Base-by-base conservation (phyloP, 2,113 vertebrate genomes). In the Myocastor coypus region DNA sequence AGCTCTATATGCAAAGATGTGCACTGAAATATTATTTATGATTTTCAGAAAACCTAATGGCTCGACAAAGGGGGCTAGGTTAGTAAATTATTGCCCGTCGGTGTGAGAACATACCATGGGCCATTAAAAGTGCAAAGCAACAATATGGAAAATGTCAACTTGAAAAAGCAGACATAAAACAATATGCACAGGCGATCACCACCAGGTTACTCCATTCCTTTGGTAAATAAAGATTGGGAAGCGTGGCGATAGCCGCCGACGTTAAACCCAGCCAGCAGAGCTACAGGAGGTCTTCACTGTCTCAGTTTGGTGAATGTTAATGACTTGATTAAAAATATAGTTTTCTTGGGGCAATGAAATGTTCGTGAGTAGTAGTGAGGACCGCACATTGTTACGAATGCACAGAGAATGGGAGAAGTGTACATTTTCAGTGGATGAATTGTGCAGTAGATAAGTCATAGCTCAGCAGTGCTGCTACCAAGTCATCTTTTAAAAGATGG, bases 1-100 rank as follows among this genome's bases (percentile, higher is more conserved):
- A 34, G 63, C 32, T 86, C 91, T 73, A n/a, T 80, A 66, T 68
- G 91, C 82, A 91, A 75, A 88, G 82, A 91, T 83, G 59, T 83
- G 88, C 32, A 3, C n/a, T 84, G 66, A 30, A 68, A 91, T 8
- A 42, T 92, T 96, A 95, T 92, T 94, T 92, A 96, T 46, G 78
- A 85, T 28, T 42, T 46, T 26, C 4, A 10, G 59, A 40, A 71
- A 77, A 52, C 9, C n/a, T 81, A 80, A 84, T 3, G 64, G 77
- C n/a, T 96, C 91, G 80, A 86, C 26, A 24, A 86, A 94, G 78
- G 46, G 55, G 10, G 32, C 13, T 30, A 37, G 89, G 71, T 91
- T 57, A 50, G 40, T 75, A 68, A 92, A 89, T 92, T 78, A 75
- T 0, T 75, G 19, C 73, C 57, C 83, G 19, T 87, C 17, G 0